Conservation (phyloP, 2,888 invertebrate species). For the Opisthograptis luteolata region DNA sequence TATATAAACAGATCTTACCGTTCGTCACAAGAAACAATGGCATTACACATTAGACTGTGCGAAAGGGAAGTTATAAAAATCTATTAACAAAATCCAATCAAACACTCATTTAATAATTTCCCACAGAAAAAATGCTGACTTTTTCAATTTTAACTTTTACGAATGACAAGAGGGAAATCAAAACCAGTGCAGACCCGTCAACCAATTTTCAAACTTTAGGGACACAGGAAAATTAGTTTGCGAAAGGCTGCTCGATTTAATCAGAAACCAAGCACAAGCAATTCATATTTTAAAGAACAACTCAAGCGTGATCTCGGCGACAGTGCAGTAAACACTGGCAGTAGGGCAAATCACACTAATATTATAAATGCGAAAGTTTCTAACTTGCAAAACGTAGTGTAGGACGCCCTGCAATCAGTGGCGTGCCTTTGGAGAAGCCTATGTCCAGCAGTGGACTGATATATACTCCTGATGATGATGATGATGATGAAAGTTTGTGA, state of each 20-base stretch:
- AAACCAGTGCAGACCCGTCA: constrained; percentile 25
- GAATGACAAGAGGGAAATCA: constrained; percentile 26
- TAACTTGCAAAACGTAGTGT: too few relatives aligned
- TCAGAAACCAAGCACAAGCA: constrained; percentile 28
- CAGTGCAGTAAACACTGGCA: neutral
- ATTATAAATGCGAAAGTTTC: too few relatives aligned
- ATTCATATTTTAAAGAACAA: constrained; percentile 25
- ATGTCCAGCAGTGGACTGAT: too few relatives aligned
- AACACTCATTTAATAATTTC: constrained; percentile 20
- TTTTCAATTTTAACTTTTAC: constrained; percentile 29
- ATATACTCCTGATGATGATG: too few relatives aligned
- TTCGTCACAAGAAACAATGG: too few relatives aligned
- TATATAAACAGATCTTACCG: too few relatives aligned
- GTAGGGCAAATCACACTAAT: constrained; percentile 12
- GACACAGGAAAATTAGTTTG: constrained; percentile 28
- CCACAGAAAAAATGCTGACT: constrained; percentile 24
- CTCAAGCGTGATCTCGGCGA: constrained; percentile 11
- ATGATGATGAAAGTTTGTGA: too few relatives aligned
- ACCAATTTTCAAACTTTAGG: constrained; percentile 27
- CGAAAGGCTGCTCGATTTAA: constrained; percentile 29
- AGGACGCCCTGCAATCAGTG: too few relatives aligned
- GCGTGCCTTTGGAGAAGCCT: too few relatives aligned
- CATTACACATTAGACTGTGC: too few relatives aligned
- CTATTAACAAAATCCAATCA: constrained; percentile 23
- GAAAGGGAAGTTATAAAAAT: too few relatives aligned